Evolutionary conservation across 2,113 vertebrate species (phyloP).

Genomic region (rabbit (Oryctolagus cuniculus)): DNA sequence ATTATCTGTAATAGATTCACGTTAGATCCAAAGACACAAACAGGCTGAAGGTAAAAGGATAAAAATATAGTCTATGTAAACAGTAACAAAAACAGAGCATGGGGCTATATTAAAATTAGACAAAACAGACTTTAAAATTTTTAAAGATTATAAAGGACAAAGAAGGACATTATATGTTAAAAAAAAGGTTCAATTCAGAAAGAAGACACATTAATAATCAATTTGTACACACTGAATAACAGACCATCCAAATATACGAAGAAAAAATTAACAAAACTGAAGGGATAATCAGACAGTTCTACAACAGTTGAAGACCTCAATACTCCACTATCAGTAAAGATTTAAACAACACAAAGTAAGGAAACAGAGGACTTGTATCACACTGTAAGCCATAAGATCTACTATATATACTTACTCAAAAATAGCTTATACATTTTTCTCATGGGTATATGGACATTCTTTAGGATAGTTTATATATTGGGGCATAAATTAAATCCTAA

Average conservation of each 20-base stretch:
- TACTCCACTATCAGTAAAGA: not conserved
- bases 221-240: not conserved
- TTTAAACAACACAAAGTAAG: not conserved
- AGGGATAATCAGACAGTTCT: not conserved
- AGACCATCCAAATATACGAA: constrained; percentile 8
- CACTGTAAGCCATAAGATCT: not conserved
- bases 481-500: not conserved
- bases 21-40: not conserved
- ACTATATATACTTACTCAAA: not conserved
- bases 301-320: not conserved
- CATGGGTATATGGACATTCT: not conserved
- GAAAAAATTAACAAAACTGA: not conserved
- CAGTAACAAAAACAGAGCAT: not conserved
- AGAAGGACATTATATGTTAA: not conserved
- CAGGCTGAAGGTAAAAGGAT: not conserved
- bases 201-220: not conserved
- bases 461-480: not conserved
- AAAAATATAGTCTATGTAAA: not conserved
- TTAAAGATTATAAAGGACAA: not conserved
- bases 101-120: not conserved
- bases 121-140: not conserved
- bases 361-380: not conserved
- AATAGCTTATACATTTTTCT: not conserved
- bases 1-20: not conserved
- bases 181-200: not conserved